These are phyloP conservation scores for Xiphophorus couchianus DNA, from an alignment of 2,113 vertebrate genomes.

Conservation along the genomic window DNA sequence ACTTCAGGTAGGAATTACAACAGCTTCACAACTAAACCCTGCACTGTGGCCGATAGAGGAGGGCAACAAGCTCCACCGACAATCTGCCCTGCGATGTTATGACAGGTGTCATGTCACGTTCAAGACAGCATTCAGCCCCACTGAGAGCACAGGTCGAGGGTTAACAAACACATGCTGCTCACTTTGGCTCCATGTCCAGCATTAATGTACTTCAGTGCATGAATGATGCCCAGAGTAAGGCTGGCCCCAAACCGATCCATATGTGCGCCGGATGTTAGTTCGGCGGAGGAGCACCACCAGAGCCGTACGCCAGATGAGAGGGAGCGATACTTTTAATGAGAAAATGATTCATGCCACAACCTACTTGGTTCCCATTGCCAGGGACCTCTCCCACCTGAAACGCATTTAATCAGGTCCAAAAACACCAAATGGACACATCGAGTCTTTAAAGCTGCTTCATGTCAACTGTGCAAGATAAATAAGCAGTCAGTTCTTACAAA, in stretches of 20 bases:
- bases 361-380: slow-evolving; percentile 45
- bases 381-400: slow-evolving; percentile 69
- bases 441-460: slow-evolving; percentile 49
- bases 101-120: slow-evolving; percentile 75
- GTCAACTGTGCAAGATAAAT: slow-evolving; percentile 68
- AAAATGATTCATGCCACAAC: slow-evolving; percentile 69
- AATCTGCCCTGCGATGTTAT: slow-evolving; percentile 70
- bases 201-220: slow-evolving; percentile 38
- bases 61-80: slow-evolving; percentile 69
- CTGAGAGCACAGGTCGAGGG: slow-evolving; percentile 57
- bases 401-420: slow-evolving; percentile 57
- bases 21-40: slow-evolving; percentile 41
- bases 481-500: slow-evolving; percentile 68
- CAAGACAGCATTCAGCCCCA: slow-evolving; percentile 58
- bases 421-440: slow-evolving; percentile 47
- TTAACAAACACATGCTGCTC: slow-evolving; percentile 74
- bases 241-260: slow-evolving; percentile 36
- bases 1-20: slow-evolving; percentile 29
- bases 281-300: slow-evolving; percentile 25
- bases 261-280: slow-evolving; percentile 49
- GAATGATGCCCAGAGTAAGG: not conserved
- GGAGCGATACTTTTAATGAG: slow-evolving; percentile 62
- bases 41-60: not conserved
- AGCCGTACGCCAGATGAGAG: slow-evolving; percentile 52
- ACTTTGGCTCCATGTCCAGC: slow-evolving; percentile 51